Evolutionary conservation across 2,113 vertebrate genomes (phyloP), one percentile per base, ranked within the genome.

Genomic region (Phyllopteryx taeniolatus): DNA sequence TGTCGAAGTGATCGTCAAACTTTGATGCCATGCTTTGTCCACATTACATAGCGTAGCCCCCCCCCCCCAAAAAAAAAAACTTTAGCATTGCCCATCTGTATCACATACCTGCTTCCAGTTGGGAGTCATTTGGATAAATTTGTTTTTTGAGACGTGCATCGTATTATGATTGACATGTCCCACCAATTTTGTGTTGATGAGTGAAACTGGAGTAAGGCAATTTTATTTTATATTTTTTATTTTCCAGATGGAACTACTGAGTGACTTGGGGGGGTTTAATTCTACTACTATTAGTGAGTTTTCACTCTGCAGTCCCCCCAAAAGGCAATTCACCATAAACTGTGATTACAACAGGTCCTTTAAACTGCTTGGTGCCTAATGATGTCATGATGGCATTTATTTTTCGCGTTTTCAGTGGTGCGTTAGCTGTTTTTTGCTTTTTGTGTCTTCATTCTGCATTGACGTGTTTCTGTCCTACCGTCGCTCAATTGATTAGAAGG

Each of bases 391-490:
- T 15, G 13, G n/a, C 2, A 15, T 60, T 60, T 15, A 12, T 15
- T 31, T 61, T 33, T 61, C 20, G 14, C 6, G 12, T 35, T 61
- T 8, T 31, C 31, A 3, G 92, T 93, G 88, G 71, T 51, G 88
- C 89, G 94, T 92, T 94, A 95, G 93, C 92, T 90, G 91, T 92
- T 94, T 94, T 94, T 20, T 20, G 13, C 27, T 31, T 13, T 83
- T 86, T 67, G 70, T 78, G 72, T 76, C 80, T 79, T 87, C 71
- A 79, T 85, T 78, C 66, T 13, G 57, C 19, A 19, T 71, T 88
- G 88, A 86, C 87, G 88, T 91, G 84, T 87, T 84, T 85, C 35
- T 61, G 31, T 43, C n/a, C 15, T 10, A 39, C 61, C 13, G 7
- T n/a, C 77, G 81, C 85, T 86, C 77, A 79, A 83, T 87, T 88